These are phyloP conservation scores for Pteropus rufus DNA, from an alignment of 2,797 vertebrate genomes.

Conservation along the genomic window DNA sequence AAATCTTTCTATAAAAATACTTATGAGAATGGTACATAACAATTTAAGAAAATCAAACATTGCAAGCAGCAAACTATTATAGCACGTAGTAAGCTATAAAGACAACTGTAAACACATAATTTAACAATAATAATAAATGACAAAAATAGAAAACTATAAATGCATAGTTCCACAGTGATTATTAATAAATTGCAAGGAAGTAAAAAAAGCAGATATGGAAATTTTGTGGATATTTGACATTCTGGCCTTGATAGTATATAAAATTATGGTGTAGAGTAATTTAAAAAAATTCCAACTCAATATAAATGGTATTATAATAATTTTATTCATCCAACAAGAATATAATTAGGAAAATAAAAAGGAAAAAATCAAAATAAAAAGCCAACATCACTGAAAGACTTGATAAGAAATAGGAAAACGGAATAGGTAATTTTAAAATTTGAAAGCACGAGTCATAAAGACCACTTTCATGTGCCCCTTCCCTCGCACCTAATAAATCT, in stretches of 20 bases:
- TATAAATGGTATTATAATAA: not conserved
- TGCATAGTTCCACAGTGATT: not conserved
- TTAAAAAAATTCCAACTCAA: not conserved
- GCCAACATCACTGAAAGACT: not conserved
- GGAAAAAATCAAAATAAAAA: not conserved
- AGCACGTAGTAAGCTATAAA: not conserved
- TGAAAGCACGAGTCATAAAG: not conserved
- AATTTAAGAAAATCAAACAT: not conserved
- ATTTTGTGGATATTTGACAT: conserved; percentile 1
- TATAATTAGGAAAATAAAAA: conserved; percentile 3
- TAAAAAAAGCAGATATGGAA: not conserved
- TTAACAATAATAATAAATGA: too few species aligned
- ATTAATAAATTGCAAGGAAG: not conserved
- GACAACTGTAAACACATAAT: not conserved
- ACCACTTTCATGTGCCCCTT: not conserved
- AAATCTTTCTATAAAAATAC: not conserved
- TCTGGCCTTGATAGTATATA: not conserved
- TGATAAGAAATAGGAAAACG: not conserved
- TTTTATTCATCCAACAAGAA: not conserved
- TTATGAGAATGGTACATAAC: not conserved
- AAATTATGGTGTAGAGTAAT: not conserved
- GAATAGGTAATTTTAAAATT: not conserved
- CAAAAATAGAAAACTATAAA: conserved; percentile 14
- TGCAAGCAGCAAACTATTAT: not conserved
- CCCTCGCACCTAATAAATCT: not conserved